Percentiles rank a stretch among this genome's conserved stretches.
These are phyloP conservation scores for Atta colombica DNA, from an alignment of 1,140 invertebrate genomes.

Conservation along the genomic window DNA sequence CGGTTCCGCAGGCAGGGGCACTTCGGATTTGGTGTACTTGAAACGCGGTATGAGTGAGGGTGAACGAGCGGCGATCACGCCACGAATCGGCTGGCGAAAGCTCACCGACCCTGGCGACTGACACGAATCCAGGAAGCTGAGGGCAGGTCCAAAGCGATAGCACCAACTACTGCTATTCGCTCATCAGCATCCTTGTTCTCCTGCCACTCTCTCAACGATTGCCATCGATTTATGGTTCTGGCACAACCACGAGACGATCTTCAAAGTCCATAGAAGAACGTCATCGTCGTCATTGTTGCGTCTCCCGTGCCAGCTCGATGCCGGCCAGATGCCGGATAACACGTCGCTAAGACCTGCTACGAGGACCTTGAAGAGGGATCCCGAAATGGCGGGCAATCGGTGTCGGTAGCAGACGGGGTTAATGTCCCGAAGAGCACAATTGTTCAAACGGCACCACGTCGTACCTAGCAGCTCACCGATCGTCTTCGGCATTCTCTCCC, in stretches of 20 bases:
- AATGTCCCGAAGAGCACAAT: conserved; percentile 47
- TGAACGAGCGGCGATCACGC: conserved; percentile 81
- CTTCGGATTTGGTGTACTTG: conserved; percentile 64
- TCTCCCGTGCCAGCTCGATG: conserved; percentile 64
- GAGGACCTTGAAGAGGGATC: conserved; percentile 75
- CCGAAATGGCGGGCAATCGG: conserved; percentile 81
- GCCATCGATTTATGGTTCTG: neutral
- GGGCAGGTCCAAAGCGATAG: conserved; percentile 83
- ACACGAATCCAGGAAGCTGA: conserved; percentile 80
- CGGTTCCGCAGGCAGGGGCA: conserved; percentile 23
- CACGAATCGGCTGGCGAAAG: conserved; percentile 85
- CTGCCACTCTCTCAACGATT: conserved; percentile 42
- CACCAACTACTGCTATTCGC: conserved; percentile 76
- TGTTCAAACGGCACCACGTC: conserved; percentile 42
- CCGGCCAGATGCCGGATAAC: conserved; percentile 76
- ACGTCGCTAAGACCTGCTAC: conserved; percentile 42
- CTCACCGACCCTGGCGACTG: conserved; percentile 86
- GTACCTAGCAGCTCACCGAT: conserved; percentile 46
- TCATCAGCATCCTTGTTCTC: conserved; percentile 56
- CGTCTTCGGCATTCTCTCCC: conserved; percentile 21
- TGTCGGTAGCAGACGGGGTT: conserved; percentile 86
- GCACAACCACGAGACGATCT: neutral
- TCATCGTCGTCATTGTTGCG: conserved; percentile 3
- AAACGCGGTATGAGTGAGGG: conserved; percentile 83
- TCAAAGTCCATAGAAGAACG: conserved; percentile 8